These are phyloP conservation scores for Parochlus steinenii DNA, from an alignment of 2,888 invertebrate genomes.

Conservation along the genomic window DNA sequence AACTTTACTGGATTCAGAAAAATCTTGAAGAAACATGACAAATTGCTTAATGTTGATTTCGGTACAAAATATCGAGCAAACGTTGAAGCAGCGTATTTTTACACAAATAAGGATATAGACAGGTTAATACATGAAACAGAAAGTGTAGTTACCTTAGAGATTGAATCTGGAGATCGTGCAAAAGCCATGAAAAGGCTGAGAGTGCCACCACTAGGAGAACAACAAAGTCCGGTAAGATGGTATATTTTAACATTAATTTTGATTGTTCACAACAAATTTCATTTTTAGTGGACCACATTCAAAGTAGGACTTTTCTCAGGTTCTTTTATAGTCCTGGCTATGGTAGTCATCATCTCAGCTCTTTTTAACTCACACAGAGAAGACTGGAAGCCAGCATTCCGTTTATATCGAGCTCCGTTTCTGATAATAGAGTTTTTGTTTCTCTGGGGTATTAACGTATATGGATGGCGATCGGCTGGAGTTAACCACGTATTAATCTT, in stretches of 20 bases:
- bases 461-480: conserved; percentile 66
- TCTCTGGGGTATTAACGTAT: conserved; percentile 63
- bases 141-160: conserved; percentile 45
- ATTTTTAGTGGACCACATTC: conserved; percentile 69
- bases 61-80: conserved; percentile 68
- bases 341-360: conserved; percentile 56
- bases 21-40: conserved; percentile 82
- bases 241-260: no score
- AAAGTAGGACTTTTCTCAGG: conserved; percentile 74
- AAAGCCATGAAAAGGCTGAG: conserved; percentile 75
- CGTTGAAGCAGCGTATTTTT: conserved; percentile 70
- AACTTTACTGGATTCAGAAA: conserved; percentile 83
- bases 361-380: conserved; percentile 30
- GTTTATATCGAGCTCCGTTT: conserved; percentile 64
- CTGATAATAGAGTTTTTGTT: conserved; percentile 59
- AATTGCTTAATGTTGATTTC: conserved; percentile 47
- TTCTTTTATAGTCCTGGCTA: conserved; percentile 55
- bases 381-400: conserved; percentile 50
- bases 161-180: conserved; percentile 64
- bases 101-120: conserved; percentile 71
- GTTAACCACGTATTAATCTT: conserved; percentile 74
- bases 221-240: conserved; percentile 64
- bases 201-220: conserved; percentile 73
- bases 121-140: conserved; percentile 69
- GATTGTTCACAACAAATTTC: no score